phyloP scores from a whole-genome alignment of 2,797 vertebrate genomes.

The Esox masquinongy region DNA sequence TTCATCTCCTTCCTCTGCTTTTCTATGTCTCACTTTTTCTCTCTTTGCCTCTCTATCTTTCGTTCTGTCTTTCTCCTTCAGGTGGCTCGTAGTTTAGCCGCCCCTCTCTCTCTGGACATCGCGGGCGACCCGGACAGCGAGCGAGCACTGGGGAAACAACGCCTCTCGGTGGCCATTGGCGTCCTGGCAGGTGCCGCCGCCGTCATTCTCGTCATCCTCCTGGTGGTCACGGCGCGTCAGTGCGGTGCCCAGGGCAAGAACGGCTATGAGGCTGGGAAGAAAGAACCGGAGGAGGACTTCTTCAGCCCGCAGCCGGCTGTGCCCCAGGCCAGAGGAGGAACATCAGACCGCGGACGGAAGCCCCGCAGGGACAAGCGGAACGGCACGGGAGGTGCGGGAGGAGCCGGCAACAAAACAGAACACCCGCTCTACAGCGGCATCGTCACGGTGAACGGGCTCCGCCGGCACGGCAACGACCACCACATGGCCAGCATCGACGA shows the following conservation, averaged over 20 bases:
- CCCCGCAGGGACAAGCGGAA: constrained; percentile 73
- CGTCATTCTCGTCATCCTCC: constrained; percentile 90
- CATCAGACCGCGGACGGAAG: constrained; percentile 70
- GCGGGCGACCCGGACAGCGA: constrained; percentile 94
- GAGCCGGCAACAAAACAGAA: constrained; percentile 83
- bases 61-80: constrained; percentile 29
- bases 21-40: neutral
- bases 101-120: constrained; percentile 90
- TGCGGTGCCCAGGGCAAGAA: constrained; percentile 90
- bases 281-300: constrained; percentile 93
- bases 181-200: constrained; percentile 91
- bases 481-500: constrained; percentile 90
- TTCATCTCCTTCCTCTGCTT: no score
- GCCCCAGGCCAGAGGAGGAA: constrained; percentile 10
- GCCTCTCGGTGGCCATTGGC: constrained; percentile 91
- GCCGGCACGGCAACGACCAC: constrained; percentile 85
- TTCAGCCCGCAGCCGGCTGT: constrained; percentile 86
- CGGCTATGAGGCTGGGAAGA: constrained; percentile 94
- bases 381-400: constrained; percentile 79
- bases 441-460: constrained; percentile 89
- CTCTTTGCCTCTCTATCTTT: neutral
- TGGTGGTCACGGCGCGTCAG: constrained; percentile 92
- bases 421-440: constrained; percentile 94
- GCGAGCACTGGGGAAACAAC: constrained; percentile 85
- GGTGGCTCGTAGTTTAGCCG: constrained; percentile 89